Percentiles rank a stretch among this genome's conserved stretches.
These are phyloP conservation scores for Eupithecia abbreviata DNA, from an alignment of 2,888 invertebrate species.

Conservation along the genomic window DNA sequence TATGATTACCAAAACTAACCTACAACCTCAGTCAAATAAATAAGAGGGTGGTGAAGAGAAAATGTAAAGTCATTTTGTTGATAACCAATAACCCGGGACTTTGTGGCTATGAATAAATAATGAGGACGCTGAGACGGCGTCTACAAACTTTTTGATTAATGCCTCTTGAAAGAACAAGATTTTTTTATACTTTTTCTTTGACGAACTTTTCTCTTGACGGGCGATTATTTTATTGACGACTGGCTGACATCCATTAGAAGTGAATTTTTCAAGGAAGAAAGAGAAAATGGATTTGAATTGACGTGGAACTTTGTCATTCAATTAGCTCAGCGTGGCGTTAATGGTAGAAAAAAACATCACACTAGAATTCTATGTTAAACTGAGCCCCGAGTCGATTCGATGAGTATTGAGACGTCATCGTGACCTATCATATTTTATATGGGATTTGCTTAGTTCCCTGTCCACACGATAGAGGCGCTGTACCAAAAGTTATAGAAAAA, in stretches of 20 bases:
- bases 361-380: background rate
- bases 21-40: background rate
- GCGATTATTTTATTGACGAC: slow-evolving; percentile 31
- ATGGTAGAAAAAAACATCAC: background rate
- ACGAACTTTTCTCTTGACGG: slow-evolving; percentile 11
- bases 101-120: slow-evolving; percentile 49
- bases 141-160: slow-evolving; percentile 47
- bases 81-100: slow-evolving; percentile 48
- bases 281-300: background rate
- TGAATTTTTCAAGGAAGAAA: slow-evolving; percentile 2
- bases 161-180: slow-evolving; percentile 35
- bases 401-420: too few relatives aligned
- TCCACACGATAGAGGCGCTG: too few relatives aligned
- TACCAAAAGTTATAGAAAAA: too few relatives aligned
- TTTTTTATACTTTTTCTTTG: slow-evolving; percentile 19
- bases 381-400: too few relatives aligned
- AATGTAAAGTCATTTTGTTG: slow-evolving; percentile 55
- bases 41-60: slow-evolving; percentile 48
- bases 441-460: too few relatives aligned
- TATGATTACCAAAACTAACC: background rate
- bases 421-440: too few relatives aligned
- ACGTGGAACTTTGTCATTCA: background rate
- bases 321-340: background rate
- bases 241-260: slow-evolving; percentile 1
- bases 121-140: slow-evolving; percentile 42